These are phyloP conservation scores for Drosophila sechellia DNA, from an alignment of 1,140 invertebrate species.

Conservation along the genomic window DNA sequence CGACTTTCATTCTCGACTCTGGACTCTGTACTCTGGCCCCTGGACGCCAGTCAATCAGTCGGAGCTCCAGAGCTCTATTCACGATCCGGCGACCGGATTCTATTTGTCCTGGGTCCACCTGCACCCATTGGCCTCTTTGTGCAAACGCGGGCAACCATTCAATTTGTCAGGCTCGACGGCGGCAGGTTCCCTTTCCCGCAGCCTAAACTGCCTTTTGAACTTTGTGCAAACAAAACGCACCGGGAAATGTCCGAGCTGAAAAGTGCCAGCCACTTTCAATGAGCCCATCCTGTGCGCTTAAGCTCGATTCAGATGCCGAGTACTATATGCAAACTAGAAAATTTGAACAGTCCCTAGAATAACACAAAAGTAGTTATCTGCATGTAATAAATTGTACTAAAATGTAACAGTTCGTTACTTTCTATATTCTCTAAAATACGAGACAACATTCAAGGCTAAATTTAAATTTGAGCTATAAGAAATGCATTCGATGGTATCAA, in stretches of 20 bases:
- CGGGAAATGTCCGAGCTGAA: conserved; percentile 50
- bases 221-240: conserved; percentile 73
- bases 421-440: no score
- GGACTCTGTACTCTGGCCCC: no score
- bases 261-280: conserved; percentile 63
- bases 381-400: no score
- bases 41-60: conserved; percentile 33
- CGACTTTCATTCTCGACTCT: conserved; percentile 1
- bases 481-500: conserved; percentile 40
- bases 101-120: conserved; percentile 49
- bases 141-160: conserved; percentile 74
- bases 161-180: conserved; percentile 77
- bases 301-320: background rate
- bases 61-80: conserved; percentile 28
- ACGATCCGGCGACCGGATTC: conserved; percentile 28
- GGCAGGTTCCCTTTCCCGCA: conserved; percentile 2
- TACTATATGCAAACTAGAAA: background rate
- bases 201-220: conserved; percentile 52
- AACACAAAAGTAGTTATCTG: no score
- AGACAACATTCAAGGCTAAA: background rate
- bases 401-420: no score
- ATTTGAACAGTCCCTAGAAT: no score
- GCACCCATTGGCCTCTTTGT: conserved; percentile 57
- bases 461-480: conserved; percentile 30
- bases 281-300: conserved; percentile 8